A percentile compares a stretch with the other conserved stretches of the same genome.
Evolutionary conservation across 2,113 vertebrate genomes (phyloP).

Genomic region (Strix aluco): DNA sequence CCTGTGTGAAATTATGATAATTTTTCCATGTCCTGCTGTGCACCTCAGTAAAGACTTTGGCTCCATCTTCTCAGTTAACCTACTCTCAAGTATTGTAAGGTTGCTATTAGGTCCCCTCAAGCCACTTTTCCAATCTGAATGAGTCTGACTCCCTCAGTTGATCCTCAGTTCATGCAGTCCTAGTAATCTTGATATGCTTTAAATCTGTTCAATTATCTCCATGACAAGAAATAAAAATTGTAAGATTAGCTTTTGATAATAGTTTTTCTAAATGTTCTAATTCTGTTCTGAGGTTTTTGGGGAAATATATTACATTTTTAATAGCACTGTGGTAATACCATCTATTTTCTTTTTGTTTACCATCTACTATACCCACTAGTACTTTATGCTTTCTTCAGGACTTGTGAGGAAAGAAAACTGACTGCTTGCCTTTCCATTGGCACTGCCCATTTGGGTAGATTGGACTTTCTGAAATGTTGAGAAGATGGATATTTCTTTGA

Average conservation of each 20-base stretch:
- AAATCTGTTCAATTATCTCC: neutral
- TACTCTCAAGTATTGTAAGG: neutral
- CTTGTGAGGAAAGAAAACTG: neutral
- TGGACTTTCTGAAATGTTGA: neutral
- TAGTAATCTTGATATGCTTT: neutral
- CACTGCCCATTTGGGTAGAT: neutral
- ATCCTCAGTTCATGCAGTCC: neutral
- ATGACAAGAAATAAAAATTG: neutral
- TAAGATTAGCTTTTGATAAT: neutral
- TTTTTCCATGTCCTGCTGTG: neutral
- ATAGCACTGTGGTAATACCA: neutral
- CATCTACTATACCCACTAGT: neutral
- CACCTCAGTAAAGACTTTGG: neutral
- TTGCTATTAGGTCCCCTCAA: neutral
- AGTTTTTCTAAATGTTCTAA: neutral
- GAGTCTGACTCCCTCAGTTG: accelerated
- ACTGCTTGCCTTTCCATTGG: neutral
- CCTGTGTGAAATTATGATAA: neutral
- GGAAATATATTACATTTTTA: neutral
- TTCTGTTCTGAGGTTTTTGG: neutral
- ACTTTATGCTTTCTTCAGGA: neutral
- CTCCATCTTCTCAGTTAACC: neutral
- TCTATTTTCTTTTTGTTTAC: neutral
- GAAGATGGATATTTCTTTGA: neutral
- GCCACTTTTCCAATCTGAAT: neutral